Percentiles rank a stretch among this genome's conserved stretches.
Evolutionary conservation across 2,888 invertebrate species (phyloP).

Genomic region (Ochropleura plecta): DNA sequence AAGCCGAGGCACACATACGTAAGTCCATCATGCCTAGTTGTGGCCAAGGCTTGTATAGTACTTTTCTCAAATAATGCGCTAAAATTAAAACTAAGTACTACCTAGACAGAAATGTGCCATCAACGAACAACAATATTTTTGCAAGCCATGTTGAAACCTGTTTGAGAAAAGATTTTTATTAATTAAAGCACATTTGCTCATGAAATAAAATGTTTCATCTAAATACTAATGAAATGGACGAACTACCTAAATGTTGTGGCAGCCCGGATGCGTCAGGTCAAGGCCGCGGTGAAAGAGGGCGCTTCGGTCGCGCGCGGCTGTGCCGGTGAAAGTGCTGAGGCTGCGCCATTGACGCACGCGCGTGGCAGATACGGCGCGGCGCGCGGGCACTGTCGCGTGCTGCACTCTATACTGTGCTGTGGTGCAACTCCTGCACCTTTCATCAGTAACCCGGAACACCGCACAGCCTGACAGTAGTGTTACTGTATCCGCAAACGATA

Average conservation of each 20-base stretch:
- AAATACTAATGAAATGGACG: background rate
- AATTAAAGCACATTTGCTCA: background rate
- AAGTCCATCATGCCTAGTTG: no score
- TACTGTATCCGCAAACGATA: constrained; percentile 34
- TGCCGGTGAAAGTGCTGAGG: constrained; percentile 57
- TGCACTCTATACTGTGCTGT: background rate
- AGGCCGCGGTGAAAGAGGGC: constrained; percentile 63
- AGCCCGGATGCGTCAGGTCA: constrained; percentile 56
- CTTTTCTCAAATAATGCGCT: no score
- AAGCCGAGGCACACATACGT: no score
- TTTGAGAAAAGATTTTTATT: background rate
- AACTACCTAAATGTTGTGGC: background rate
- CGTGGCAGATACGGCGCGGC: constrained; percentile 27
- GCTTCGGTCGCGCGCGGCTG: constrained; percentile 7
- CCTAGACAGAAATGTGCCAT: no score
- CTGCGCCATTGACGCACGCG: constrained; percentile 60
- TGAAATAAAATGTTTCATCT: background rate
- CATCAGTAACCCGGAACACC: constrained; percentile 31
- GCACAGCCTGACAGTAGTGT: background rate
- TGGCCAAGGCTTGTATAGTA: no score
- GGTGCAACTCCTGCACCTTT: constrained; percentile 8
- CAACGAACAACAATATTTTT: no score
- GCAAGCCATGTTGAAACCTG: no score
- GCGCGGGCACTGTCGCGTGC: background rate
- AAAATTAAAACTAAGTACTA: no score